Percentiles rank a stretch among this genome's conserved stretches.
phyloP scores from a whole-genome alignment of 1,140 invertebrate genomes.

The Bombus soroeensis region DNA sequence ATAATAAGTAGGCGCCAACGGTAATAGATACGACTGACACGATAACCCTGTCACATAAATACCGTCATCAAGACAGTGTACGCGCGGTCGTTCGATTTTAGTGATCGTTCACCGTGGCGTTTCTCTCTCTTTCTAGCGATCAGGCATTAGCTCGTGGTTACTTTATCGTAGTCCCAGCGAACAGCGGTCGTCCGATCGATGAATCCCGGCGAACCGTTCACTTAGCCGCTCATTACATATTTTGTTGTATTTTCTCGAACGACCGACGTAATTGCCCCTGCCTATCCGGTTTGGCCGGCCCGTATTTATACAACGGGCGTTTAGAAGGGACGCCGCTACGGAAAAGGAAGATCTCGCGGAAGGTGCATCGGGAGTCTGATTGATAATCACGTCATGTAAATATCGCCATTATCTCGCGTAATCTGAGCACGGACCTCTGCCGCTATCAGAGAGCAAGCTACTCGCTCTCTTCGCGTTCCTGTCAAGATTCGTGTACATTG shows the following conservation, averaged over 20 bases:
- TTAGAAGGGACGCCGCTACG: neutral
- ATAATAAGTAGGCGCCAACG: slow-evolving; percentile 29
- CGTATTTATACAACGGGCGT: neutral
- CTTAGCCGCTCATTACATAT: slow-evolving; percentile 16
- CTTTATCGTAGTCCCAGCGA: neutral
- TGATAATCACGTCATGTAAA: slow-evolving; percentile 60
- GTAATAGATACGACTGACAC: slow-evolving; percentile 41
- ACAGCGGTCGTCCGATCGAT: slow-evolving; percentile 8
- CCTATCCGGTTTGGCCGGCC: neutral
- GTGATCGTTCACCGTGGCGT: slow-evolving; percentile 2
- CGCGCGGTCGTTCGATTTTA: slow-evolving; percentile 38
- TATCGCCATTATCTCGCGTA: slow-evolving; percentile 62
- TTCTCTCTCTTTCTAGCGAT: neutral
- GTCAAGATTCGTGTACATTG: neutral
- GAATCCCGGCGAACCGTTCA: slow-evolving; percentile 11
- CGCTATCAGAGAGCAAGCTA: neutral
- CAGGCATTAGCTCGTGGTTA: neutral
- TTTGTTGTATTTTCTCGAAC: neutral
- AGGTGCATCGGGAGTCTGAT: slow-evolving; percentile 42
- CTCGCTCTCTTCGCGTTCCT: neutral
- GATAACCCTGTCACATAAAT: slow-evolving; percentile 62
- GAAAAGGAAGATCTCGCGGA: neutral
- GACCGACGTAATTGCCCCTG: slow-evolving; percentile 2
- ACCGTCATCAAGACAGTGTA: slow-evolving; percentile 47
- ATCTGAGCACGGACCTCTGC: slow-evolving; percentile 34